Evolutionary conservation across 37 sponge, comb jelly and placozoan species (phyloP).

Genomic region (Axinella damicornis): DNA sequence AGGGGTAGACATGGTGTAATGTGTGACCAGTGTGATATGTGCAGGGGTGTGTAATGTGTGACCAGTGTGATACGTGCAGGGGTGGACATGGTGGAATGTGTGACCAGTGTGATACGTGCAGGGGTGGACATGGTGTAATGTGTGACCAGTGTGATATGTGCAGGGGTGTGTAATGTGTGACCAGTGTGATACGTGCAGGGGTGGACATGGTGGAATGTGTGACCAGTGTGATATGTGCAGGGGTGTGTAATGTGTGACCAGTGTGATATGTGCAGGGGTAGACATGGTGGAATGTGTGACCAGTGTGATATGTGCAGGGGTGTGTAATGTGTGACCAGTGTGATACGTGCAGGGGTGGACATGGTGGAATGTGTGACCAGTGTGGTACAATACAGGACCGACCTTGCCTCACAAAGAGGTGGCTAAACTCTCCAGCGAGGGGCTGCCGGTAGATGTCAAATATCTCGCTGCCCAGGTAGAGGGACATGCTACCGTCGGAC

Average conservation of each 20-base stretch:
- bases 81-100: too few relatives aligned
- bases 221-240: background rate
- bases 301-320: background rate
- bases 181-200: too few relatives aligned
- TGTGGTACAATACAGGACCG: background rate
- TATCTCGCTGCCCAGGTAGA: constrained; percentile 92
- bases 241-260: background rate
- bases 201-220: too few relatives aligned
- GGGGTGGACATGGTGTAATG: background rate
- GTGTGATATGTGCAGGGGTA: background rate
- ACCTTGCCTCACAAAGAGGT: constrained; percentile 93
- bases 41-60: background rate
- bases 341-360: too few relatives aligned
- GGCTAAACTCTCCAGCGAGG: constrained; percentile 76
- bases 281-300: background rate
- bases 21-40: background rate
- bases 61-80: too few relatives aligned
- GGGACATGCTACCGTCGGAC: constrained; percentile 93
- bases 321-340: background rate
- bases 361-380: too few relatives aligned
- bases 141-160: background rate
- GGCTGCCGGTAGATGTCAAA: constrained; percentile 91
- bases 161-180: background rate
- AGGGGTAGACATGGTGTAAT: too few relatives aligned
- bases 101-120: background rate